phyloP scores from a whole-genome alignment of 2,888 invertebrate genomes.

The Hypena proboscidalis region DNA sequence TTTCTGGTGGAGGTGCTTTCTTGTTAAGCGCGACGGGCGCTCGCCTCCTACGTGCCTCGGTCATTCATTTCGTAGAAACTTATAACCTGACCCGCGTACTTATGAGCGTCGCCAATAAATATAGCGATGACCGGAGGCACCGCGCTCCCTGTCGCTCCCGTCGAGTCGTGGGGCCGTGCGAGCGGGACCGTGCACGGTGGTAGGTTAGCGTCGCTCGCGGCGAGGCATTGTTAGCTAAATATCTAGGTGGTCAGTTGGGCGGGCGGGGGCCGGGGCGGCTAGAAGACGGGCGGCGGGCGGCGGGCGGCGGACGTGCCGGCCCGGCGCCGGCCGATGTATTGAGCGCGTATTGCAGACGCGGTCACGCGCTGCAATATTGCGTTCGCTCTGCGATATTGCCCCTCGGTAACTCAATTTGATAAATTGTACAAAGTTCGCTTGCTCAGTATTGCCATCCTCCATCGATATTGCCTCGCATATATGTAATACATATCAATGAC shows the following conservation, averaged over 20 bases:
- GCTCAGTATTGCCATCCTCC: conserved; percentile 68
- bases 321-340: conserved; percentile 84
- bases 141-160: conserved; percentile 67
- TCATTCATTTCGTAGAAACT: conserved; percentile 84
- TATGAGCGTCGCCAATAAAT: conserved; percentile 86
- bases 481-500: conserved; percentile 10
- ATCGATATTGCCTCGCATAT: conserved; percentile 59
- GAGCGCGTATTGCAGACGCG: conserved; percentile 86
- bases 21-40: conserved; percentile 76
- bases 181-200: conserved; percentile 66
- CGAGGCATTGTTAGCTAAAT: conserved; percentile 85
- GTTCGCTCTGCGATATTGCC: conserved; percentile 83
- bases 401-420: conserved; percentile 84
- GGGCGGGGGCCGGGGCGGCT: conserved; percentile 63
- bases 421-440: conserved; percentile 82
- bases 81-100: conserved; percentile 85
- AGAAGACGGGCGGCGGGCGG: conserved; percentile 63
- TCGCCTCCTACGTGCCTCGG: conserved; percentile 82
- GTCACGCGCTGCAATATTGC: conserved; percentile 86
- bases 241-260: conserved; percentile 84
- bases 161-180: conserved; percentile 44
- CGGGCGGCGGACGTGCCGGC: conserved; percentile 78
- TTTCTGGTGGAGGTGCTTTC: conserved; percentile 81
- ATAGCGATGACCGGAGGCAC: conserved; percentile 83
- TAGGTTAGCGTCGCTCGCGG: conserved; percentile 65